Conservation (phyloP, 1,140 invertebrate species). For the Cydia amplana region DNA sequence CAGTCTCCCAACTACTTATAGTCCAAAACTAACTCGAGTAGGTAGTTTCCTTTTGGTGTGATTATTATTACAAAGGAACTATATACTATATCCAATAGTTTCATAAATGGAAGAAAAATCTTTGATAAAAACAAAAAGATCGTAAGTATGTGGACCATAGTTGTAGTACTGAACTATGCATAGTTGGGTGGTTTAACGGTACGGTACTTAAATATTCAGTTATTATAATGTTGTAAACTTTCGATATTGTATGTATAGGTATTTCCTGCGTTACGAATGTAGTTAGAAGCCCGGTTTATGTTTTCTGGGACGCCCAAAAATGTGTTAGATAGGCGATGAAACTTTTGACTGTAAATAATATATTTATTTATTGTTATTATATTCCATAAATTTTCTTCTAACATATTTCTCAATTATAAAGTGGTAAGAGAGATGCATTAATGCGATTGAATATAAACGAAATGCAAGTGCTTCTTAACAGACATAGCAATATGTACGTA, state of each 20-base stretch:
- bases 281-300: background rate
- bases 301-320: conserved; percentile 45
- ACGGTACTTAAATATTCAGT: background rate
- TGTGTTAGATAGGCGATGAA: conserved; percentile 71
- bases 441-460: conserved; percentile 62
- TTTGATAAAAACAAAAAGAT: too few relatives aligned
- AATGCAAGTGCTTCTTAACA: conserved; percentile 65
- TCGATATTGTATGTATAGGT: background rate
- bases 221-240: background rate
- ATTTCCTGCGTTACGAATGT: background rate
- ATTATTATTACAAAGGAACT: too few relatives aligned
- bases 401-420: conserved; percentile 76
- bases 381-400: conserved; percentile 76
- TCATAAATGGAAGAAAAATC: too few relatives aligned
- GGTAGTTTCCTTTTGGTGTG: too few relatives aligned
- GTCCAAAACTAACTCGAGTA: too few relatives aligned
- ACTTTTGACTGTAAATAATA: conserved; percentile 78
- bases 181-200: too few relatives aligned
- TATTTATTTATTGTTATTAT: conserved; percentile 78
- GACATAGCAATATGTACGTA: conserved; percentile 57
- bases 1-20: too few relatives aligned
- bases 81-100: too few relatives aligned
- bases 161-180: too few relatives aligned
- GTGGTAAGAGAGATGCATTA: conserved; percentile 69
- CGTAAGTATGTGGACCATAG: too few relatives aligned